phyloP scores from a whole-genome alignment of 2,113 vertebrate genomes.

The Equus przewalskii region DNA sequence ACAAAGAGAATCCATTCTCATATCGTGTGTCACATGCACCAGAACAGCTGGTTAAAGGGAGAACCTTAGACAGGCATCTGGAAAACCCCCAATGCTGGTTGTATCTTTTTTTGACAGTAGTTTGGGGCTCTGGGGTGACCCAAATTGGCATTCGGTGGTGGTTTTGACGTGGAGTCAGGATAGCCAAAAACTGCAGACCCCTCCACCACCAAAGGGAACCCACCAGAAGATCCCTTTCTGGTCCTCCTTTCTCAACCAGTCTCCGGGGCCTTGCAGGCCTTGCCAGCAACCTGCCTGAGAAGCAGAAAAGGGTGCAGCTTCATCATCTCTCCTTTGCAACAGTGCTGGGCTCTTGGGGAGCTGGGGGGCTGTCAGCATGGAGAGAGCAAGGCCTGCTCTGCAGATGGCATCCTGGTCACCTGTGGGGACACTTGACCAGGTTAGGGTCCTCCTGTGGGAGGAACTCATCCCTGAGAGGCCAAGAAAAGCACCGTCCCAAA shows the following conservation, averaged over 20 bases:
- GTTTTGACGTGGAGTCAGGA: not conserved
- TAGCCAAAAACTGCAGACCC: not conserved
- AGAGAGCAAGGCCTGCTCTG: not conserved
- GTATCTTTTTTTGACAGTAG: not conserved
- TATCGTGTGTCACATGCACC: accelerated
- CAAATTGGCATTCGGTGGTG: not conserved
- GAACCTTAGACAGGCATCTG: too few species aligned
- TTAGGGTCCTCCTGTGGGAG: not conserved
- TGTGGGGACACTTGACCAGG: not conserved
- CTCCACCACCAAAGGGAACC: accelerated
- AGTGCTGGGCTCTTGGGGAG: not conserved
- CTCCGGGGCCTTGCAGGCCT: not conserved
- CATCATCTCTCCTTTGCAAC: not conserved
- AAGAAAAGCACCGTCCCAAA: not conserved
- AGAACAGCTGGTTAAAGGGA: not conserved
- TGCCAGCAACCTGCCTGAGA: not conserved
- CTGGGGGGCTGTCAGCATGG: not conserved
- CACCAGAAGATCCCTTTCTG: not conserved
- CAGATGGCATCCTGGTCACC: not conserved
- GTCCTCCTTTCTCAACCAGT: not conserved
- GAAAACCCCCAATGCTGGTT: accelerated
- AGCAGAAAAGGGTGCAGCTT: not conserved
- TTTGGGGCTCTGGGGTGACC: not conserved
- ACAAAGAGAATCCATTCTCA: not conserved
- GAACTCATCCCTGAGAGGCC: not conserved